Percentiles rank a stretch among this genome's conserved stretches.
Evolutionary conservation across 2,888 invertebrate genomes (phyloP).

Genomic region (Eupelmus urozonus): DNA sequence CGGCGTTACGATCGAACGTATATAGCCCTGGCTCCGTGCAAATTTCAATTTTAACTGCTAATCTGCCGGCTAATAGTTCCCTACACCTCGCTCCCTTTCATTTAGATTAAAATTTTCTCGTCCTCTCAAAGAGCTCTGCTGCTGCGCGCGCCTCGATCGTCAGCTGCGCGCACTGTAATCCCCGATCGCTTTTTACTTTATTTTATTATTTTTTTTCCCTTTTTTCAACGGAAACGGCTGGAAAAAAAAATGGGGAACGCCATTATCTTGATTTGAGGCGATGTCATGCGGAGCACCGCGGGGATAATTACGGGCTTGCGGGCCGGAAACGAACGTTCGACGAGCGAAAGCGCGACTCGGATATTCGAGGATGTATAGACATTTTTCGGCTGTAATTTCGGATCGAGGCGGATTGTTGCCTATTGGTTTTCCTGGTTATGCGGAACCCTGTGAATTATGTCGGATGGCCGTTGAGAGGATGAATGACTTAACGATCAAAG

Average conservation of each 20-base stretch:
- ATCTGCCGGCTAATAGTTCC: constrained; percentile 76
- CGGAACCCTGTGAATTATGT: constrained; percentile 11
- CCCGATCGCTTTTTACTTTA: background rate
- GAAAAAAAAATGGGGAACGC: constrained; percentile 42
- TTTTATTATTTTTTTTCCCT: constrained; percentile 2
- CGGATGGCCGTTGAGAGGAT: constrained; percentile 17
- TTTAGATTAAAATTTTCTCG: constrained; percentile 47
- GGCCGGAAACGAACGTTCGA: constrained; percentile 40
- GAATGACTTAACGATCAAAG: constrained; percentile 56
- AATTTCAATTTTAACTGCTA: constrained; percentile 78
- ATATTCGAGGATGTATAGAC: background rate
- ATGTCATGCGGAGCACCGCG: constrained; percentile 58
- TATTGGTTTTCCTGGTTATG: constrained; percentile 14
- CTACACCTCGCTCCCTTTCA: constrained; percentile 45
- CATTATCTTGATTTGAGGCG: constrained; percentile 46
- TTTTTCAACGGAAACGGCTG: constrained; percentile 50
- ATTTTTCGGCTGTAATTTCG: constrained; percentile 38
- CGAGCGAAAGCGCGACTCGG: background rate
- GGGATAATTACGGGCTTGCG: constrained; percentile 67
- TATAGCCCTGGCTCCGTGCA: constrained; percentile 76
- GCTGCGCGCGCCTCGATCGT: constrained; percentile 1
- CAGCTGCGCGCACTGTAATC: constrained; percentile 17
- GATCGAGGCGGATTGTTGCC: constrained; percentile 6
- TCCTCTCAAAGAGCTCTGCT: background rate
- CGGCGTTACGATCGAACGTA: constrained; percentile 74